Conservation (phyloP, 1,140 invertebrate species). For the Drosophila navojoa region DNA sequence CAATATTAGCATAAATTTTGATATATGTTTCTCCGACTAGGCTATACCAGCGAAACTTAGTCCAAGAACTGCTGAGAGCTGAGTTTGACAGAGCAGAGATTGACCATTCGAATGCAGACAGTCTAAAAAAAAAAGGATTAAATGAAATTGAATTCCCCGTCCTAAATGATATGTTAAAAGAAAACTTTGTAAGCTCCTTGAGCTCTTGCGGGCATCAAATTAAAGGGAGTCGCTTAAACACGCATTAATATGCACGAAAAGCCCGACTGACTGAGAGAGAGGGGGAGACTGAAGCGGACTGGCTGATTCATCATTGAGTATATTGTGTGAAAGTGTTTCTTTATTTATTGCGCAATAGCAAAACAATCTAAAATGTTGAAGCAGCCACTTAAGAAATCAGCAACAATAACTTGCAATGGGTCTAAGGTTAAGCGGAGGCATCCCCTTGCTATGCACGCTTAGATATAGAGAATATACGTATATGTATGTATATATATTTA, state of each 20-base stretch:
- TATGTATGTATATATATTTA: not conserved
- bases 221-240: slow-evolving; percentile 17
- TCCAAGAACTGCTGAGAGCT: too few species aligned
- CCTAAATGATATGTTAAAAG: too few species aligned
- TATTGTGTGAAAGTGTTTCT: slow-evolving; percentile 45
- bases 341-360: slow-evolving; percentile 52
- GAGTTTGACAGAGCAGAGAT: too few species aligned
- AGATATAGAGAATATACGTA: not conserved
- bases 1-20: too few species aligned
- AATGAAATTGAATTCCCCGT: not conserved
- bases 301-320: slow-evolving; percentile 50
- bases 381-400: slow-evolving; percentile 68
- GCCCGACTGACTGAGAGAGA: not conserved
- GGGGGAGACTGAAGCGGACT: not conserved
- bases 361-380: slow-evolving; percentile 51
- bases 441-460: not conserved
- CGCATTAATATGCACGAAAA: slow-evolving; percentile 44
- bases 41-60: too few species aligned
- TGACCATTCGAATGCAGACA: too few species aligned
- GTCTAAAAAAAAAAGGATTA: not conserved
- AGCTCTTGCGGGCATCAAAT: not conserved
- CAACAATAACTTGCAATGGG: slow-evolving; percentile 54
- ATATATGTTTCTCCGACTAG: too few species aligned
- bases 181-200: too few species aligned
- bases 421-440: slow-evolving; percentile 27